Evolutionary conservation across 1,140 invertebrate species (phyloP), one percentile per base, ranked within the genome.

Genomic region (Episyrphus balteatus): DNA sequence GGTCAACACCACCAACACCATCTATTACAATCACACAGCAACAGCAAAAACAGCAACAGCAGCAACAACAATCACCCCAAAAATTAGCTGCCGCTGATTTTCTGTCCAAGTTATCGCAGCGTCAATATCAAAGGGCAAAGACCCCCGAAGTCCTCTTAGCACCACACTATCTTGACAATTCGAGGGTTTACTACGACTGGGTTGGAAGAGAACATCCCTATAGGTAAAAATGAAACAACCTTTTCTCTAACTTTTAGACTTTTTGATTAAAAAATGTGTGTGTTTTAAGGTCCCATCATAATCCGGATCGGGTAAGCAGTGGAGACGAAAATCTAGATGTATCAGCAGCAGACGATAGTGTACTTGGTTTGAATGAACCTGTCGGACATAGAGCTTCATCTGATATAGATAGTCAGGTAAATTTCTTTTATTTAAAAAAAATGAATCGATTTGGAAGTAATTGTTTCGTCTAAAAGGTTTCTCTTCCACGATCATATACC

Each of bases 401-500:
- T 14, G 83, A 85, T 64, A 76, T 85, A 46, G 82, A 85, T 61
- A 84, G 82, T 61, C 83, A 82, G 68, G 71, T 71, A 47, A 43
- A 11, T 31, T 12, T 8, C n/a, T 21, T 2, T 30, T 8, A 13
- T 46, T 18, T 26, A 8, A 26, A 26, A 26, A 8, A 26, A 26
- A 26, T 8, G 21, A 26, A 26, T n/a, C n/a, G n/a, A n/a, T n/a
- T n/a, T n/a, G 8, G 21, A 26, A 8, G 8, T 26, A 3, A 26
- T 26, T 8, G 3, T 26, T 26, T 26, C 21, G 8, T 26, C 21
- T 26, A 26, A 26, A 54, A 84, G 70, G 75, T 89, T 42, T 88
- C 85, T 1, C 62, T 89, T 14, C 86, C 87, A 0, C 74, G 86
- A 30, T 88, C 85, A 18, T 89, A 89, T 59, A 90, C 87, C 1